Evolutionary conservation across 2,888 invertebrate genomes (phyloP).

Genomic region (Elysia crispata): DNA sequence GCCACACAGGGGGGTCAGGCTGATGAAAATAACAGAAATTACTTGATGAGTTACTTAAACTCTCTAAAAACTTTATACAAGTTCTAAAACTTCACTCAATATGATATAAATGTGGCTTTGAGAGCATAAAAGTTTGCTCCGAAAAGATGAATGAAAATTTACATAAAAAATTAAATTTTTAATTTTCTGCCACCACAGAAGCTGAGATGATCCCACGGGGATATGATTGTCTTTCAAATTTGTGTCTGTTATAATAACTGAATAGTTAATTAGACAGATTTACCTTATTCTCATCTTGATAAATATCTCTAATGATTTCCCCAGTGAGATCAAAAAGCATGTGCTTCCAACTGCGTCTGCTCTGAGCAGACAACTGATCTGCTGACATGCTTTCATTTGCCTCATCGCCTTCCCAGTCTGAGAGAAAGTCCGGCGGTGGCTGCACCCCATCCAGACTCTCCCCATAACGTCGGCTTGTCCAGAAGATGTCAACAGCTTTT

Average conservation of each 20-base stretch:
- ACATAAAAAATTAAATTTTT: too few species aligned
- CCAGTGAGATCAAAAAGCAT: conserved; percentile 76
- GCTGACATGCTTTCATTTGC: conserved; percentile 2
- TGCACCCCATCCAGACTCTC: conserved; percentile 64
- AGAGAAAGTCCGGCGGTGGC: conserved; percentile 62
- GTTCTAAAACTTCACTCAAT: too few species aligned
- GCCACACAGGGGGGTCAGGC: conserved; percentile 79
- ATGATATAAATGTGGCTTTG: too few species aligned
- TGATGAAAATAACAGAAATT: conserved; percentile 17
- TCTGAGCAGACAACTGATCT: conserved; percentile 50
- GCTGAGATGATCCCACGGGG: too few species aligned
- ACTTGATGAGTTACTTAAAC: too few species aligned
- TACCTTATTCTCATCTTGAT: conserved; percentile 67
- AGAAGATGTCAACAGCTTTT: conserved; percentile 70
- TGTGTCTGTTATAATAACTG: too few species aligned
- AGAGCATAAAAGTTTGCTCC: too few species aligned
- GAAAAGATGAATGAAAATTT: too few species aligned
- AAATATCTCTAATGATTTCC: conserved; percentile 75
- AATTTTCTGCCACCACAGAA: too few species aligned
- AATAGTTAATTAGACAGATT: conserved; percentile 27
- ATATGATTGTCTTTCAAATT: too few species aligned
- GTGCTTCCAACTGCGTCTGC: conserved; percentile 70
- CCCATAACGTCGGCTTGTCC: conserved; percentile 68
- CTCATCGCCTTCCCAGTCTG: conserved; percentile 53
- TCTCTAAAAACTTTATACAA: too few species aligned